These are phyloP conservation scores for Acanthiza pusilla DNA, from an alignment of 2,797 vertebrate species.

Conservation along the genomic window DNA sequence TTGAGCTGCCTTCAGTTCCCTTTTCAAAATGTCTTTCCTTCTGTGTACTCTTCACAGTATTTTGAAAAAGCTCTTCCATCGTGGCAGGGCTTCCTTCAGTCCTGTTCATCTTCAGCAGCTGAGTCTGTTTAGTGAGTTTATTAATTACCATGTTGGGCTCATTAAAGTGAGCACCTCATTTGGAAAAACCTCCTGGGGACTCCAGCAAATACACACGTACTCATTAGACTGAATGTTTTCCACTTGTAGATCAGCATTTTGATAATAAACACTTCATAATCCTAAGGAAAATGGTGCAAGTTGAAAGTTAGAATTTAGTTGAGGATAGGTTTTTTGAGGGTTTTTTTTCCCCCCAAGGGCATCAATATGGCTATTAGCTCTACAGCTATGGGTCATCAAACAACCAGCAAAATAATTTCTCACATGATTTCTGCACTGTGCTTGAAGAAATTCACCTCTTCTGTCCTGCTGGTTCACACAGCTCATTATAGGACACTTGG, in stretches of 20 bases:
- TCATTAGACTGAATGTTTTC: slow-evolving; percentile 57
- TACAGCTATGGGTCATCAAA: neutral
- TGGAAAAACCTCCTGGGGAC: slow-evolving; percentile 45
- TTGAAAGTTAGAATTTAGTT: neutral
- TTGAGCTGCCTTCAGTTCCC: neutral
- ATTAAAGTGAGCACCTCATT: slow-evolving; percentile 59
- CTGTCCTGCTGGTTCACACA: neutral
- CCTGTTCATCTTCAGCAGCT: slow-evolving; percentile 14
- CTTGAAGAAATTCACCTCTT: neutral
- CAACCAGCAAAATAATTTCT: neutral
- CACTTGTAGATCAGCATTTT: slow-evolving; percentile 47
- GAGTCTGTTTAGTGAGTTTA: slow-evolving; percentile 40
- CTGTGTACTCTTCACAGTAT: neutral
- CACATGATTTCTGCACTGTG: neutral
- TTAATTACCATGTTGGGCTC: slow-evolving; percentile 62
- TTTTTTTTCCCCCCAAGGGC: neutral
- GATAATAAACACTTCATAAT: slow-evolving; percentile 32
- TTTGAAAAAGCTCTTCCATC: neutral
- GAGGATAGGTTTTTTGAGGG: neutral
- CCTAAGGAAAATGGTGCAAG: neutral
- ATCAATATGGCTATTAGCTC: neutral
- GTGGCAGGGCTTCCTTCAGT: neutral
- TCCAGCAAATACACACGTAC: neutral
- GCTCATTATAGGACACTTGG: neutral
- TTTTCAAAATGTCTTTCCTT: neutral